phyloP scores from a whole-genome alignment of 2,797 vertebrate genomes.

The Petrocephalus sullivani region DNA sequence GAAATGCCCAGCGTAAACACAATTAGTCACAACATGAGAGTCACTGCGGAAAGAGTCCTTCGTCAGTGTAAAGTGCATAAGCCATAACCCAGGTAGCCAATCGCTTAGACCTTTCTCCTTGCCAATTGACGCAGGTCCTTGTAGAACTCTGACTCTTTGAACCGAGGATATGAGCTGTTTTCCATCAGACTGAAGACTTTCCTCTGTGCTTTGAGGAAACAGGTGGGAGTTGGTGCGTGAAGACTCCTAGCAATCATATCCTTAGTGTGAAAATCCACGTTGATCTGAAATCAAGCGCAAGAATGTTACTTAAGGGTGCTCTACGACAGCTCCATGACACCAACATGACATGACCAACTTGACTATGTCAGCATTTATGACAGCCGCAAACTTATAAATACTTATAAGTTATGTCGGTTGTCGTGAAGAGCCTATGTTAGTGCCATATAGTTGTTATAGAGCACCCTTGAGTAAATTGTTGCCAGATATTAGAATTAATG shows the following conservation, averaged over 20 bases:
- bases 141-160: conserved; percentile 70
- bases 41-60: neutral
- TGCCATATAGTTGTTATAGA: neutral
- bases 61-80: neutral
- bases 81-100: neutral
- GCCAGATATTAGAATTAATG: neutral
- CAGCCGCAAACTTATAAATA: too few relatives aligned
- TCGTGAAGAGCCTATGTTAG: neutral
- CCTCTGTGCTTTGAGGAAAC: conserved; percentile 70
- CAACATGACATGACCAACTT: too few relatives aligned
- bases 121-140: conserved; percentile 62
- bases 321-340: neutral
- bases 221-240: conserved; percentile 62
- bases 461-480: too few relatives aligned
- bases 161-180: conserved; percentile 71
- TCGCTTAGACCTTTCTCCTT: conserved; percentile 25
- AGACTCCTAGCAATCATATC: conserved; percentile 67
- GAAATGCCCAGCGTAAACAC: neutral
- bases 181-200: conserved; percentile 79
- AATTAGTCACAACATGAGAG: neutral
- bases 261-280: conserved; percentile 82
- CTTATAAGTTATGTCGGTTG: too few relatives aligned
- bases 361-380: too few relatives aligned
- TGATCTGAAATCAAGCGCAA: conserved; percentile 67
- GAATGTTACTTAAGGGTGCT: too few relatives aligned